Percentiles rank a stretch among this genome's conserved stretches.
phyloP scores from a whole-genome alignment of 2,797 vertebrate genomes.

The Arnoldichthys spilopterus region DNA sequence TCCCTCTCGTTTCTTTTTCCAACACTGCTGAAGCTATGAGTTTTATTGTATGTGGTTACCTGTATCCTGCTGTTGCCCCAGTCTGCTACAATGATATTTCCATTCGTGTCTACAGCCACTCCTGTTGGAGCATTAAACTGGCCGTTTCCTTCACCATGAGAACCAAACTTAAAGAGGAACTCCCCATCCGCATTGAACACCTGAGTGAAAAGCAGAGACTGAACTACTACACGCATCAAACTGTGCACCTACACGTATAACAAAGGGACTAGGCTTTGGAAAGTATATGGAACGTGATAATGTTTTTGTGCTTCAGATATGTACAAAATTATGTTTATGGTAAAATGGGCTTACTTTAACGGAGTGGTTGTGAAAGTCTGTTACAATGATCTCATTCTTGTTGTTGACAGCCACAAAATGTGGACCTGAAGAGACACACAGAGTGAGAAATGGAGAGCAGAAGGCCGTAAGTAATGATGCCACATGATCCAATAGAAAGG shows the following conservation, averaged over 20 bases:
- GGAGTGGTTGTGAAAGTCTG: constrained; percentile 97
- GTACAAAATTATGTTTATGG: no score
- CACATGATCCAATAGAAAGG: constrained; percentile 32
- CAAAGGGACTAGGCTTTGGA: no score
- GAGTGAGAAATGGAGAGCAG: not conserved
- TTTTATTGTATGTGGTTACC: constrained; percentile 66
- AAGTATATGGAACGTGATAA: no score
- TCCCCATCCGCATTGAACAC: constrained; percentile 95
- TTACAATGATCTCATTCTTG: constrained; percentile 97
- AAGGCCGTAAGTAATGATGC: constrained; percentile 2
- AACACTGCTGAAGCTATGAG: not conserved
- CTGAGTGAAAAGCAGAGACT: constrained; percentile 67
- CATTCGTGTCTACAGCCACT: constrained; percentile 90
- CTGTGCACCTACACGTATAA: not conserved
- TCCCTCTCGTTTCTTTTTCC: no score
- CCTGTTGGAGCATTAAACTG: constrained; percentile 97
- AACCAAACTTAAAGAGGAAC: constrained; percentile 97
- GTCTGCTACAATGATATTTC: constrained; percentile 97
- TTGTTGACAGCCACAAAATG: constrained; percentile 98
- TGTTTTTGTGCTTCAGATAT: no score
- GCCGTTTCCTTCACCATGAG: constrained; percentile 94
- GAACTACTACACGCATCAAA: not conserved
- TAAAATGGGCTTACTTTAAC: constrained; percentile 85
- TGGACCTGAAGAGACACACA: constrained; percentile 77
- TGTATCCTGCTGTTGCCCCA: constrained; percentile 98